Conservation (phyloP, 2,888 invertebrate genomes). For the Microplitis deprimator region DNA sequence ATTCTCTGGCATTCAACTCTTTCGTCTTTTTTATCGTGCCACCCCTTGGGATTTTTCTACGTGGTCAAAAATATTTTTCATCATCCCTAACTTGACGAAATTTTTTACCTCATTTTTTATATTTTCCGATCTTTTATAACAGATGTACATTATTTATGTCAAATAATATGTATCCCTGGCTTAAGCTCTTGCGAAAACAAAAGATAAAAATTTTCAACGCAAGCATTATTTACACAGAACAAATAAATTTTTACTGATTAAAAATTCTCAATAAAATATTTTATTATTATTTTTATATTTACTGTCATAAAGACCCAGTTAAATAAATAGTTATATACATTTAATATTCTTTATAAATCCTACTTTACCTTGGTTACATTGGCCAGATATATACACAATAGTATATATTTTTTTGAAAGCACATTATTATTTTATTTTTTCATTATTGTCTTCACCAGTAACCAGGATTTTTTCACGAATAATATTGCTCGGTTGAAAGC, state of each 20-base stretch:
- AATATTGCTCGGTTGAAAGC: slow-evolving; percentile 1
- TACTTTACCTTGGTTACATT: background rate
- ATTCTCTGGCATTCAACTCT: slow-evolving; percentile 46
- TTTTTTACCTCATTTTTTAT: slow-evolving; percentile 3
- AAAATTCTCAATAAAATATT: too few relatives aligned
- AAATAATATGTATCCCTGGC: too few relatives aligned
- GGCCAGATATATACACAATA: background rate
- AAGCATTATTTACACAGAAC: too few relatives aligned
- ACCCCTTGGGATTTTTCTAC: slow-evolving; percentile 20
- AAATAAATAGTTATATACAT: too few relatives aligned
- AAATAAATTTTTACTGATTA: too few relatives aligned
- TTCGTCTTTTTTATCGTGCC: slow-evolving; percentile 14
- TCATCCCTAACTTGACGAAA: slow-evolving; percentile 40
- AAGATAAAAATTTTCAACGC: too few relatives aligned
- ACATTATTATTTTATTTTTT: background rate
- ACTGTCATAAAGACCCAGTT: too few relatives aligned
- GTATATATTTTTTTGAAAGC: background rate
- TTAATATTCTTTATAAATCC: too few relatives aligned
- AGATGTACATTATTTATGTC: too few relatives aligned
- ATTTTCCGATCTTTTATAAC: background rate
- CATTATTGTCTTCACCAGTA: slow-evolving; percentile 10
- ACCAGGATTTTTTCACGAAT: background rate
- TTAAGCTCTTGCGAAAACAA: too few relatives aligned
- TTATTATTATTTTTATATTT: too few relatives aligned
- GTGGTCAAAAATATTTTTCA: slow-evolving; percentile 8